Base-by-base conservation (phyloP, 2,888 invertebrate species). In the Eupelmus urozonus region DNA sequence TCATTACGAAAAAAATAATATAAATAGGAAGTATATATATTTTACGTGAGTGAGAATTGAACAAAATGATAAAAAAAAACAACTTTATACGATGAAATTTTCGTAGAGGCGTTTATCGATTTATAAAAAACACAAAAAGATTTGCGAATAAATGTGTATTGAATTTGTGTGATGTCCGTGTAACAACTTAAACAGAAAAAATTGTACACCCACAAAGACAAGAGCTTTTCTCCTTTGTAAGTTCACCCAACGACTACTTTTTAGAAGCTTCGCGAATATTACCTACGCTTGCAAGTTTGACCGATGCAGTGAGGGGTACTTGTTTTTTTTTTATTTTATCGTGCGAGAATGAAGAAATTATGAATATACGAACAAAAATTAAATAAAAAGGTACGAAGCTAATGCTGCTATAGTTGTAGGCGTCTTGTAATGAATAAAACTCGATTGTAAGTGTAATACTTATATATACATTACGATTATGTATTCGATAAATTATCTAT, bases 401-500 rank as follows among this genome's bases (percentile, higher is more conserved):
- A 84, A 83, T 85, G 85, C 84, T 82, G 83, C 83, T 75, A 45
- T 85, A 86, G 76, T 84, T 82, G 83, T 85, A 85, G 83, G 83
- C 80, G 80, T 81, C 78, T 85, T 84, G 83, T 84, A 84, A 84
- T 82, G 82, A 85, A 82, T 83, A 81, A 77, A 71, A 67, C 9
- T 80, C 73, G 72, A 74, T 57, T 81, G 59, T 81, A 79, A 77
- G 79, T 74, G 77, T 79, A 76, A 77, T 75, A 75, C 75, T 79
- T 80, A 78, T 82, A n/a, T n/a, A 80, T 81, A 72, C 82, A 83
- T 83, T 83, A 84, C 82, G 72, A 85, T 82, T 85, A 82, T 85
- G 84, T 86, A 86, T 82, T 84, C 83, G 85, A 85, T 86, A 86
- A 86, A 86, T 86, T 86, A 85, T 85, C 82, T 85, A 84, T 81